These are phyloP conservation scores for Rhinichthys osculus DNA, from an alignment of 2,797 vertebrate genomes.

Conservation along the genomic window DNA sequence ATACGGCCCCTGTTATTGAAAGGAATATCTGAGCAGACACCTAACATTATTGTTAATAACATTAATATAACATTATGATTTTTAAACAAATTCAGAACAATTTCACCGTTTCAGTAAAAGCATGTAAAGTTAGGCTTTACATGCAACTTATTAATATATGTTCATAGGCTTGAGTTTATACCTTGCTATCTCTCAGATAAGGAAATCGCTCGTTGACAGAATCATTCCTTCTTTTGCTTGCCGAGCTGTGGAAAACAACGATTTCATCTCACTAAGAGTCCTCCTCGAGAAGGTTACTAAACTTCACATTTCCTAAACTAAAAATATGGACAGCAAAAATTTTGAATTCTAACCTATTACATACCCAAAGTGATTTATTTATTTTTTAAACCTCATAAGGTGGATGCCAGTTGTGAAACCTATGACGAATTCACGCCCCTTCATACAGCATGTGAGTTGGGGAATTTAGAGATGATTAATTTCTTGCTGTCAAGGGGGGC, in stretches of 20 bases:
- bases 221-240: slow-evolving; percentile 38
- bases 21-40: too few species aligned
- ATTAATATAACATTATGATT: background rate
- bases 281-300: slow-evolving; percentile 43
- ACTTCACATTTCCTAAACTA: background rate
- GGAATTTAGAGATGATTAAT: slow-evolving; percentile 43
- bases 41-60: too few species aligned
- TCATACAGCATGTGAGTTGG: slow-evolving; percentile 40
- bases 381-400: slow-evolving; percentile 5
- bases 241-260: slow-evolving; percentile 45
- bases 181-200: slow-evolving; percentile 15
- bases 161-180: background rate
- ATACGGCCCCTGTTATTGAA: background rate
- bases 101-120: background rate
- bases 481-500: slow-evolving; percentile 34
- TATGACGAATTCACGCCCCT: slow-evolving; percentile 32
- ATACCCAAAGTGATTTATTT: background rate
- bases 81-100: background rate
- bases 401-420: slow-evolving; percentile 26
- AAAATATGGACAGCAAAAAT: background rate
- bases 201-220: slow-evolving; percentile 4
- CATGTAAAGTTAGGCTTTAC: background rate
- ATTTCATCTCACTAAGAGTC: slow-evolving; percentile 32
- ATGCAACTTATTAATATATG: background rate
- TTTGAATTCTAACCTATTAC: background rate